Base-by-base conservation (phyloP, 2,888 invertebrate species). In the Drosophila meridiana region DNA sequence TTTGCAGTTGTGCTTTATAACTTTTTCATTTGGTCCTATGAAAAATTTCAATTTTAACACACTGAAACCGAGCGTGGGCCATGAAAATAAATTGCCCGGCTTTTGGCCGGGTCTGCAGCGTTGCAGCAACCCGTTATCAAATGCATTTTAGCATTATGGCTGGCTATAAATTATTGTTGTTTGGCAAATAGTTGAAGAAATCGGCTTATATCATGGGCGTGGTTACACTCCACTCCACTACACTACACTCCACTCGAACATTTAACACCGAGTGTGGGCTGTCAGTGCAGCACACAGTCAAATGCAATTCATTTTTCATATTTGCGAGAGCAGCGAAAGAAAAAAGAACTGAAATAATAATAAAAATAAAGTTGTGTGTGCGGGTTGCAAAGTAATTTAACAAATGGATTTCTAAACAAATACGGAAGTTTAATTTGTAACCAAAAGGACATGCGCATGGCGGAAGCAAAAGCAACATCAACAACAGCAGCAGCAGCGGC, bases 381-480 rank as follows among this genome's bases (percentile, higher is more conserved):
- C 62, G 72, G 69, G 89, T 38, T 73, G 80, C 74, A 82, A 89
- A 90, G 90, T 87, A 90, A 89, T 89, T 89, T 90, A 89, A 89
- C 90, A 89, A 90, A 89, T 89, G 90, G 90, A 90, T 90, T 89
- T 87, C 89, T 83, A 83, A 89, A 87, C 87, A 87, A 90, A 87
- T 85, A 88, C 89, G 90, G 86, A 88, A 83, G 89, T 89, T 83
- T 87, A 83, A 87, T 87, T 83, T 87, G 87, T 85, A 89, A 87
- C 88, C 83, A 76, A 76, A 83, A 86, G 83, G 87, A 90, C 86
- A 83, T 71, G 75, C 68, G 73, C 78, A 83, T 76, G 78, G 80
- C 80, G 78, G 78, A 71, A 77, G 75, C 67, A 66, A 63, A 56
- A 59, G 34, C 73, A 62, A 57, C 69, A 53, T 38, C 58, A 69